phyloP scores from a whole-genome alignment of 2,113 vertebrate genomes.

The Chionodraco myersi region DNA sequence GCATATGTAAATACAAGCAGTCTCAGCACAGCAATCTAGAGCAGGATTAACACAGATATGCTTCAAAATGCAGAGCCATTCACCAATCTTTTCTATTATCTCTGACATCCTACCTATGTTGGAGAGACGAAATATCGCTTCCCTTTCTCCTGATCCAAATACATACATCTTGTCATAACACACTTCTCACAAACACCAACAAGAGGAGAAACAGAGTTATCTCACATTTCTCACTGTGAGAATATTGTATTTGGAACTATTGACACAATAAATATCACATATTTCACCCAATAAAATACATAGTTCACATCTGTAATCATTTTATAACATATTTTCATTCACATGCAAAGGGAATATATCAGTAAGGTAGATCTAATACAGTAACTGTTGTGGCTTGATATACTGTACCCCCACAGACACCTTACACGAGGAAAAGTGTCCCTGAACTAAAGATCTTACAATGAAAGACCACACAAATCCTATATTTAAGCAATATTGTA shows the following conservation, averaged over 20 bases:
- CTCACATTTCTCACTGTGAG: constrained; percentile 2
- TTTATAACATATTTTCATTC: constrained; percentile 1
- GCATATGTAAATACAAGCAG: constrained; percentile 91
- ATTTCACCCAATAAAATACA: not conserved
- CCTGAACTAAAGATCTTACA: not conserved
- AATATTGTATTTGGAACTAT: not conserved
- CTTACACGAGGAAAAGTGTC: not conserved
- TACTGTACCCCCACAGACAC: not conserved
- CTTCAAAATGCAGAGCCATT: constrained; percentile 79
- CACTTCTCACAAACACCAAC: constrained; percentile 9
- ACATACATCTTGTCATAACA: constrained; percentile 53
- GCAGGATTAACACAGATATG: constrained; percentile 87
- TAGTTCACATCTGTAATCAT: not conserved
- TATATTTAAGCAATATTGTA: not conserved
- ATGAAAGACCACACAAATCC: not conserved
- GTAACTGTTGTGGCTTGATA: not conserved
- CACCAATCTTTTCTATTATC: constrained; percentile 83
- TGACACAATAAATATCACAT: not conserved
- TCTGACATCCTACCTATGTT: constrained; percentile 73
- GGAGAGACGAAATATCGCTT: constrained; percentile 65
- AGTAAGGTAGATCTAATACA: not conserved
- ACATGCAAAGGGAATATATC: not conserved
- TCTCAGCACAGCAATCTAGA: constrained; percentile 85
- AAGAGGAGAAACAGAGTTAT: constrained; percentile 35
- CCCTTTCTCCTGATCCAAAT: constrained; percentile 63